Evolutionary conservation across 2,797 vertebrate species (phyloP), one percentile per base, ranked within the genome.

Genomic region (Meriones psammophilus): DNA sequence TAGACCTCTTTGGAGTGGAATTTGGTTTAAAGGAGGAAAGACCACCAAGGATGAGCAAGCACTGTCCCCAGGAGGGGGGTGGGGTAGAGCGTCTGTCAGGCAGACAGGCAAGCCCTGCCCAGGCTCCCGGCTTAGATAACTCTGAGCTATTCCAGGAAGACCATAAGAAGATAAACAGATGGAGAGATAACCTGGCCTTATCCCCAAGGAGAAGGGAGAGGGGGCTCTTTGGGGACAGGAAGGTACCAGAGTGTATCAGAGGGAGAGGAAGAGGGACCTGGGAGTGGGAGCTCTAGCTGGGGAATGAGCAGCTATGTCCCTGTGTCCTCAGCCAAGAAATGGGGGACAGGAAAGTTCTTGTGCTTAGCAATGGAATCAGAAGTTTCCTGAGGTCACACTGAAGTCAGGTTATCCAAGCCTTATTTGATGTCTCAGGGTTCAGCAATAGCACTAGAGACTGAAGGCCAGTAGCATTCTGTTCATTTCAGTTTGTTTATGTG

Each of bases 151-250:
- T 98, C 97, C 96, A 89, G 95, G 96, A 97, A 74, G 96, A 77
- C 6, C 89, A 56, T 96, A 91, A 92, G 74, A 96, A 96, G 96
- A 94, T 94, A 98, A 97, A 98, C 96, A 97, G 96, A 97, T 83
- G 94, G 97, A 33, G 71, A 97, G 96, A 97, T 90, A 97, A 58
- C 92, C 94, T 92, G 93, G 17, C 54, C 33, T 97, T 93, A 94
- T 81, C 69, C 94, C 94, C 14, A 33, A 79, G 83, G 39, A 84
- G 79, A 74, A 80, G 87, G 62, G 0, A 71, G 58, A 92, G 3
- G 26, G 71, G 81, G 54, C 74, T 71, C 36, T 0, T 56, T 73
- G 33, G 80, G 93, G 89, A 78, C 71, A 92, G 88, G 76, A 94
- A 96, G 79, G 83, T 73, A 64, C n/a, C 90, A 62, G 12, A 90